Conservation (phyloP, 2,797 vertebrate genomes). For the Hozukius guyotensis region DNA sequence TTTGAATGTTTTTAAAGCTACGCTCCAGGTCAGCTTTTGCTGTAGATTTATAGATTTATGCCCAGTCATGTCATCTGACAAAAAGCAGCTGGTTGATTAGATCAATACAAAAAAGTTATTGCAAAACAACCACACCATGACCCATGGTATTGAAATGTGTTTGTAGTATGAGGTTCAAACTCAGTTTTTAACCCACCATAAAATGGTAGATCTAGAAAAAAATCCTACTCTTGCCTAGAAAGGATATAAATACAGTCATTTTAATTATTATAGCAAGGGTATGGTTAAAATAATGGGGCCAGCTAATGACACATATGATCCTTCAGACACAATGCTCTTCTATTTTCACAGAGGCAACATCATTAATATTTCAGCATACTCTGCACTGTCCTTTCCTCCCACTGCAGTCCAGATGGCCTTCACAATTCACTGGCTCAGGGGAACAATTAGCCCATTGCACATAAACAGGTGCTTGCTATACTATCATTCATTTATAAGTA, state of each 20-base stretch:
- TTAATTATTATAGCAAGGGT: not conserved
- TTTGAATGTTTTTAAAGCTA: constrained; percentile 5
- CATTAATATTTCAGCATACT: constrained; percentile 57
- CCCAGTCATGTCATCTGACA: not conserved
- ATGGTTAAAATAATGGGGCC: not conserved
- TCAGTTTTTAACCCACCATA: not conserved
- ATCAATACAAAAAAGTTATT: not conserved
- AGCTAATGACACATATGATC: constrained; percentile 16
- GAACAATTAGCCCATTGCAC: constrained; percentile 49
- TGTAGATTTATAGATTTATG: not conserved
- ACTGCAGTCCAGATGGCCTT: constrained; percentile 61
- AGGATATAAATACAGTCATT: not conserved
- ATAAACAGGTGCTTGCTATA: constrained; percentile 49
- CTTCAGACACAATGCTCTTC: constrained; percentile 1
- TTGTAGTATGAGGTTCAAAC: not conserved
- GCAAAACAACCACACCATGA: not conserved
- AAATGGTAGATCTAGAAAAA: not conserved
- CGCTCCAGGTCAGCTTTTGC: not conserved
- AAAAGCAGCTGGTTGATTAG: not conserved
- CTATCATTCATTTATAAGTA: constrained; percentile 63
- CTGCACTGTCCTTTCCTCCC: constrained; percentile 37
- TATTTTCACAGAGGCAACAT: constrained; percentile 14
- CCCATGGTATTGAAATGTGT: not conserved
- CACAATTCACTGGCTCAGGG: constrained; percentile 15
- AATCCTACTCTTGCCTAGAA: not conserved